Evolutionary conservation across 2,888 invertebrate species (phyloP).

Genomic region (Boloria euphrosyne): DNA sequence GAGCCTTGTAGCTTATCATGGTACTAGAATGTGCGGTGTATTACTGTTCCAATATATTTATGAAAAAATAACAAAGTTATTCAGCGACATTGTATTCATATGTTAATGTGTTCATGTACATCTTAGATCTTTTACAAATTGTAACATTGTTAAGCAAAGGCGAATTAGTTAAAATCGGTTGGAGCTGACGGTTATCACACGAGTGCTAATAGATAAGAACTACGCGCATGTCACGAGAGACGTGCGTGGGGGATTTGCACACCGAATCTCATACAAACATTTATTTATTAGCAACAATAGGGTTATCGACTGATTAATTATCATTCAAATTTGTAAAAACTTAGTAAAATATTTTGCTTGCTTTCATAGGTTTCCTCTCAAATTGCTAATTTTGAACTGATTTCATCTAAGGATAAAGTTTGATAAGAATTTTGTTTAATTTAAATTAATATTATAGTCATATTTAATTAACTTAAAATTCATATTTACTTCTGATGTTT

Average conservation of each 20-base stretch:
- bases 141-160: conserved; percentile 17
- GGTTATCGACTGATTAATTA: conserved; percentile 6
- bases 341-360: too few relatives aligned
- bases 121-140: not conserved
- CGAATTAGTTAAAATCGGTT: conserved; percentile 57
- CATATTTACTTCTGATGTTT: too few relatives aligned
- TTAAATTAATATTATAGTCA: too few relatives aligned
- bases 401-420: too few relatives aligned
- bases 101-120: not conserved
- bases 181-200: conserved; percentile 62
- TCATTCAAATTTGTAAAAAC: not conserved
- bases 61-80: too few relatives aligned
- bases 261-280: conserved; percentile 28
- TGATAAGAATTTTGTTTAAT: too few relatives aligned
- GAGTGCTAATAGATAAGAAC: conserved; percentile 70
- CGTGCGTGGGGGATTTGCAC: conserved; percentile 60
- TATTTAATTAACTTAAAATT: too few relatives aligned
- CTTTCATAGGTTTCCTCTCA: too few relatives aligned
- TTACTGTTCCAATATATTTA: too few relatives aligned
- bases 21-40: too few relatives aligned
- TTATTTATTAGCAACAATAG: conserved; percentile 21
- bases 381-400: too few relatives aligned
- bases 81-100: not conserved
- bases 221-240: conserved; percentile 59
- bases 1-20: too few relatives aligned